A percentile compares a stretch with the other conserved stretches of the same genome.
These are phyloP conservation scores for Heliconius nattereri DNA, from an alignment of 1,140 invertebrate genomes.

Conservation along the genomic window DNA sequence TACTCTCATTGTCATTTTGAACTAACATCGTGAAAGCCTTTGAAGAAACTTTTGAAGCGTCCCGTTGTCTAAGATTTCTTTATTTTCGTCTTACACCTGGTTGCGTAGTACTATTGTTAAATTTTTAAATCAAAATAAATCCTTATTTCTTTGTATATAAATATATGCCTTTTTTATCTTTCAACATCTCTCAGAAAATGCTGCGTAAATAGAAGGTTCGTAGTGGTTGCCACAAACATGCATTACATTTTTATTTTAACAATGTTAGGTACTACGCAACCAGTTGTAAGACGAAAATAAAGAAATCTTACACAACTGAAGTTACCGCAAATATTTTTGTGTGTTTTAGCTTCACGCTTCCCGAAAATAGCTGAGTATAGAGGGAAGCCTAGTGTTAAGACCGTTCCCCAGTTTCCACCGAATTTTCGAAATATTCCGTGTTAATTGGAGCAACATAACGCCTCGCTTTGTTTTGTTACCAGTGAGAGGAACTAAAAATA, in stretches of 20 bases:
- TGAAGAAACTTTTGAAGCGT: constrained; percentile 23
- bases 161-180: background rate
- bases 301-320: background rate
- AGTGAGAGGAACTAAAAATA: background rate
- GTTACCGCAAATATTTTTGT: too few species aligned
- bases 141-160: constrained; percentile 1
- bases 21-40: constrained; percentile 19
- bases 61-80: constrained; percentile 21
- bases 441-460: background rate
- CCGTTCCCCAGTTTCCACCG: background rate
- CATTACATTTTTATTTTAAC: background rate
- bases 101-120: constrained; percentile 15
- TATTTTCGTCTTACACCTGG: constrained; percentile 12
- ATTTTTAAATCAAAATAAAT: constrained; percentile 1
- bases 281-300: constrained; percentile 8
- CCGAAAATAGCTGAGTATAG: too few species aligned
- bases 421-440: background rate
- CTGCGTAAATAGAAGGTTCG: too few species aligned
- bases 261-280: constrained; percentile 15
- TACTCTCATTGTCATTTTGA: constrained; percentile 21
- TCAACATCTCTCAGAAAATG: background rate
- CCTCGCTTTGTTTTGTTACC: background rate
- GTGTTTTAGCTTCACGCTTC: too few species aligned
- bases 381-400: too few species aligned
- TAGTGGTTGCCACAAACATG: too few species aligned